Conservation (phyloP, 2,888 invertebrate species). For the Frankliniella fusca region DNA sequence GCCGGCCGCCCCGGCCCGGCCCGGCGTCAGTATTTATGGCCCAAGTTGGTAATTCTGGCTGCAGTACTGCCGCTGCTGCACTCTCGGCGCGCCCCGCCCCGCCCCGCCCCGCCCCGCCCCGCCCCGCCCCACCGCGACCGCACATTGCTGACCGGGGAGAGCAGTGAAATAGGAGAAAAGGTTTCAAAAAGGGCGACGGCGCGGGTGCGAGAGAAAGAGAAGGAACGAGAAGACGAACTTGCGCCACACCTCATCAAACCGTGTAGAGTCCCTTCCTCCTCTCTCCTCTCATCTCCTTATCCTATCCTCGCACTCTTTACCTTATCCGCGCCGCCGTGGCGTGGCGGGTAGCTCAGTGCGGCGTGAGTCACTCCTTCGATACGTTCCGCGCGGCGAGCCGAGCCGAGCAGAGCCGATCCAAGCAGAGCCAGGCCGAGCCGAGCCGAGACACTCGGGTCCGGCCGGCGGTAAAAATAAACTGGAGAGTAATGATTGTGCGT, state of each 20-base stretch:
- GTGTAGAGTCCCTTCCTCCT: background rate
- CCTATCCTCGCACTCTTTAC: too few relatives aligned
- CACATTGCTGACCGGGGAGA: too few relatives aligned
- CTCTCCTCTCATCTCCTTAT: too few relatives aligned
- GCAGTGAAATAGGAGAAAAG: too few relatives aligned
- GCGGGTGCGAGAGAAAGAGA: too few relatives aligned
- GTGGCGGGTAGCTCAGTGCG: background rate
- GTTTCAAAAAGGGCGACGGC: background rate
- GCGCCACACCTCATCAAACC: too few relatives aligned
- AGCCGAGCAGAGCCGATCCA: background rate
- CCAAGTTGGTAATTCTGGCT: slow-evolving; percentile 22
- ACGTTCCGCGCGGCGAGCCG: background rate
- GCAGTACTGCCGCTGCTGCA: background rate
- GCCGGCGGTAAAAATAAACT: slow-evolving; percentile 12
- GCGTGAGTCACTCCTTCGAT: background rate
- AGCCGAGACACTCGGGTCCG: background rate
- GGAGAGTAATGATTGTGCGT: background rate
- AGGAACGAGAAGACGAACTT: too few relatives aligned
- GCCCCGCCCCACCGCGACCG: background rate
- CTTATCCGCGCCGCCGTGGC: background rate
- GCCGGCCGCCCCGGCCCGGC: background rate
- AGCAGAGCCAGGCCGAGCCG: background rate
- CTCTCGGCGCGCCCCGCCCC: background rate
- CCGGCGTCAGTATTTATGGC: slow-evolving; percentile 25
- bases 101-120: background rate